phyloP scores from a whole-genome alignment of 2,113 vertebrate species.

The Daboia siamensis region DNA sequence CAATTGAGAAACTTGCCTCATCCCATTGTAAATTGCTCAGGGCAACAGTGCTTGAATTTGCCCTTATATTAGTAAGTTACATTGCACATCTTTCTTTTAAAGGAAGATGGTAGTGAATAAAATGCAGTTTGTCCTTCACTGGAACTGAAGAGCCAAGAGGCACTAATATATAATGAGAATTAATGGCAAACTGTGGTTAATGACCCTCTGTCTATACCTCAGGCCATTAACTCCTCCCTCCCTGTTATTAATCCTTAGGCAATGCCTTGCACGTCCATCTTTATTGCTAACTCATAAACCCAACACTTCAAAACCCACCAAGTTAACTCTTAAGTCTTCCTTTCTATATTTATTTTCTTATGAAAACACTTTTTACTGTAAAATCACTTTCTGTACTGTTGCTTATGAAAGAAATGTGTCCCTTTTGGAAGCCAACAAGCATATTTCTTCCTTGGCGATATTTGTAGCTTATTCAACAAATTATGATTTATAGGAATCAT shows the following conservation, averaged over 20 bases:
- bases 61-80: slow-evolving; percentile 1
- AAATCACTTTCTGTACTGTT: slow-evolving; percentile 13
- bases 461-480: neutral
- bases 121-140: slow-evolving; percentile 45
- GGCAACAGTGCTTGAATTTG: neutral
- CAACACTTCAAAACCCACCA: slow-evolving; percentile 6
- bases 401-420: neutral
- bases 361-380: slow-evolving; percentile 8
- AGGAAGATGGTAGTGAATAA: slow-evolving; percentile 7
- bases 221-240: slow-evolving; percentile 57
- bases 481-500: neutral
- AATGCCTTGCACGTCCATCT: slow-evolving; percentile 35
- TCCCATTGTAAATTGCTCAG: neutral
- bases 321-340: neutral
- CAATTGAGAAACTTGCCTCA: neutral
- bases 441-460: neutral
- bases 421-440: neutral
- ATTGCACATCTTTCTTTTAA: neutral
- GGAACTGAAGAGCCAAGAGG: slow-evolving; percentile 33
- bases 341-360: slow-evolving; percentile 3
- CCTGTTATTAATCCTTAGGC: slow-evolving; percentile 55
- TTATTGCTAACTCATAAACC: slow-evolving; percentile 47
- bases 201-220: slow-evolving; percentile 53
- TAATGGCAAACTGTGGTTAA: slow-evolving; percentile 61
- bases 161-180: slow-evolving; percentile 56